Percentiles rank a stretch among this genome's conserved stretches.
phyloP scores from a whole-genome alignment of 2,888 invertebrate genomes.

The Tiliacea aurago region DNA sequence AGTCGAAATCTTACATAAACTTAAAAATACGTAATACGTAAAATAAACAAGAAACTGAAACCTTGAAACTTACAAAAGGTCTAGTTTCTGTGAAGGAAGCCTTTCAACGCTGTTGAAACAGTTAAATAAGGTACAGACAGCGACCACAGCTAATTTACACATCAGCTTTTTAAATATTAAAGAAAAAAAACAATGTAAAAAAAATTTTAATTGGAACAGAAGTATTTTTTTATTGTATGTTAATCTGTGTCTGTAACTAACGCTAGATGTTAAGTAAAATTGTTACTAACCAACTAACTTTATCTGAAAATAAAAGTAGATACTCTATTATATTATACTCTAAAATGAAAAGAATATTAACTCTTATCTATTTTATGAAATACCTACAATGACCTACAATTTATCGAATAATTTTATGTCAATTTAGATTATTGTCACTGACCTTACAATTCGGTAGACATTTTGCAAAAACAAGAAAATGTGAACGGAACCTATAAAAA shows the following conservation, averaged over 20 bases:
- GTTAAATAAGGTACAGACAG: background rate
- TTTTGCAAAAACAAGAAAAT: background rate
- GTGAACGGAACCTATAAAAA: background rate
- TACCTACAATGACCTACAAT: background rate
- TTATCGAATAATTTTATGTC: background rate
- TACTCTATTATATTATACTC: too few species aligned
- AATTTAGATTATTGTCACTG: background rate
- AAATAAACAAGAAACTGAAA: conserved; percentile 4
- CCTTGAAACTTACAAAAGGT: background rate
- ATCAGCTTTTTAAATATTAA: too few species aligned
- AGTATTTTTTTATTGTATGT: too few species aligned
- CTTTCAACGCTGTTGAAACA: background rate
- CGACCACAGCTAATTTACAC: background rate
- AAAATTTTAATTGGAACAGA: background rate
- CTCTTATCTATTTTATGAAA: too few species aligned
- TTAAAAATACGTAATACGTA: background rate
- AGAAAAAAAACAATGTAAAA: too few species aligned
- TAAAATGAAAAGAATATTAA: background rate
- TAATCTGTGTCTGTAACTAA: background rate
- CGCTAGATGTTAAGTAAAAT: too few species aligned
- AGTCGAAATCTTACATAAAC: background rate
- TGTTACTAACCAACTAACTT: too few species aligned
- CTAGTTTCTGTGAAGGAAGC: background rate
- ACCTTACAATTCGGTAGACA: background rate
- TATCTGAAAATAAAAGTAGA: too few species aligned